These are phyloP conservation scores for Sitodiplosis mosellana DNA, from an alignment of 1,140 invertebrate species.

Conservation along the genomic window DNA sequence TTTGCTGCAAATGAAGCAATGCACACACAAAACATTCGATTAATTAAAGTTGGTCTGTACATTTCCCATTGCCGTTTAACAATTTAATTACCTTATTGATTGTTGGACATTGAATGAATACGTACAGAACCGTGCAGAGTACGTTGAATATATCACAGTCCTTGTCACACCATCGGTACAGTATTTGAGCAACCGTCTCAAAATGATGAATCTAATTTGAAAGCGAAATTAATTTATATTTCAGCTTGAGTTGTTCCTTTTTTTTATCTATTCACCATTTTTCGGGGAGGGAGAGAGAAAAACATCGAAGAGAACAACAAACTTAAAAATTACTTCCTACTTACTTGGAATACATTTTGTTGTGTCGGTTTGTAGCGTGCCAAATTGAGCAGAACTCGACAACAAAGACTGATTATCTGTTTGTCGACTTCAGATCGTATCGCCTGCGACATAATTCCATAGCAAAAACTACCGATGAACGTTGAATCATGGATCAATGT, in stretches of 20 bases:
- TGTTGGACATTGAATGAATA: slow-evolving; percentile 36
- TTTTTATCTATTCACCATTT: not conserved
- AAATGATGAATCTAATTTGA: slow-evolving; percentile 20
- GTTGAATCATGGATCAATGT: slow-evolving; percentile 19
- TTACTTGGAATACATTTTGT: slow-evolving; percentile 3
- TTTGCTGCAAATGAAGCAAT: slow-evolving; percentile 11
- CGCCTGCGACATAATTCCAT: slow-evolving; percentile 25
- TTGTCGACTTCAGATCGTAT: slow-evolving; percentile 25
- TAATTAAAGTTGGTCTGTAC: not conserved
- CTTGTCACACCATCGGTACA: slow-evolving; percentile 42
- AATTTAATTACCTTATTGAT: slow-evolving; percentile 30
- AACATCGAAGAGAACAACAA: too few relatives aligned
- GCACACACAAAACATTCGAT: not conserved
- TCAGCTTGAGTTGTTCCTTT: not conserved
- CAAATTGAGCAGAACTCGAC: slow-evolving; percentile 23
- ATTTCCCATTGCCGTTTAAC: not conserved
- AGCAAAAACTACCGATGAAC: slow-evolving; percentile 22
- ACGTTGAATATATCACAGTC: slow-evolving; percentile 36
- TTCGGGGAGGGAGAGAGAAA: not conserved
- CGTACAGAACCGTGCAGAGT: slow-evolving; percentile 39
- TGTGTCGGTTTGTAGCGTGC: slow-evolving; percentile 15
- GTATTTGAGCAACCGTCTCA: slow-evolving; percentile 25
- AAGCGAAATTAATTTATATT: not conserved
- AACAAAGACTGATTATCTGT: slow-evolving; percentile 21
- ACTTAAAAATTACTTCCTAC: too few relatives aligned